Evolutionary conservation across 2,888 invertebrate genomes (phyloP).

Genomic region (Lycophotia porphyrea): DNA sequence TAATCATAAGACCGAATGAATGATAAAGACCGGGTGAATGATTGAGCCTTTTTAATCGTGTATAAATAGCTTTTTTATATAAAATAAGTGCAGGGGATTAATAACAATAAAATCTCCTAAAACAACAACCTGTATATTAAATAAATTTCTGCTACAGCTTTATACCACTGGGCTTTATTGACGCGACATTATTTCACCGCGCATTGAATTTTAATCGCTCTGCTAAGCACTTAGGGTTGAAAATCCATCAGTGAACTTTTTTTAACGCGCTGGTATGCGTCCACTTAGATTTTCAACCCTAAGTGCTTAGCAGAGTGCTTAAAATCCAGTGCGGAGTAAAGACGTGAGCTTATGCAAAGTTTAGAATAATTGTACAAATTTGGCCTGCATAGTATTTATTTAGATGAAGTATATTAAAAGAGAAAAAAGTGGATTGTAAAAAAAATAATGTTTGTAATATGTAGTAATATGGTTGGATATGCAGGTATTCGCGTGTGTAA

Average conservation of each 20-base stretch:
- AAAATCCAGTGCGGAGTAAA: not conserved
- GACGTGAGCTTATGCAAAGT: not conserved
- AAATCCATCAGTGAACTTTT: not conserved
- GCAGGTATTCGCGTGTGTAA: not conserved
- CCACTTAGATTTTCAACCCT: not conserved
- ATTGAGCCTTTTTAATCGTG: not conserved
- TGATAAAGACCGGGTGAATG: constrained; percentile 12
- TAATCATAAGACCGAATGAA: constrained; percentile 18
- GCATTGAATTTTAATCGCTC: not conserved
- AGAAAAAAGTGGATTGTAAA: not conserved
- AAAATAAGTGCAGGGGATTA: not conserved
- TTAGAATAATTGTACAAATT: constrained; percentile 38
- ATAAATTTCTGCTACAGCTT: constrained; percentile 1
- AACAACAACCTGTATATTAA: constrained; percentile 14
- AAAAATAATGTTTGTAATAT: not conserved
- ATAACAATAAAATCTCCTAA: not conserved
- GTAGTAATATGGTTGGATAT: not conserved
- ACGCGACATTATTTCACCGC: not conserved
- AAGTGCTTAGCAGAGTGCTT: not conserved
- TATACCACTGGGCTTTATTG: not conserved
- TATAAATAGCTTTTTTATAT: constrained; percentile 17
- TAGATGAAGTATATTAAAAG: not conserved
- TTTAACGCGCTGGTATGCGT: not conserved
- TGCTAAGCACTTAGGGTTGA: not conserved
- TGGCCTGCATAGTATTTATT: constrained; percentile 27